Base-by-base conservation (phyloP, 2,113 vertebrate species). In the Plecturocebus donacophilus region DNA sequence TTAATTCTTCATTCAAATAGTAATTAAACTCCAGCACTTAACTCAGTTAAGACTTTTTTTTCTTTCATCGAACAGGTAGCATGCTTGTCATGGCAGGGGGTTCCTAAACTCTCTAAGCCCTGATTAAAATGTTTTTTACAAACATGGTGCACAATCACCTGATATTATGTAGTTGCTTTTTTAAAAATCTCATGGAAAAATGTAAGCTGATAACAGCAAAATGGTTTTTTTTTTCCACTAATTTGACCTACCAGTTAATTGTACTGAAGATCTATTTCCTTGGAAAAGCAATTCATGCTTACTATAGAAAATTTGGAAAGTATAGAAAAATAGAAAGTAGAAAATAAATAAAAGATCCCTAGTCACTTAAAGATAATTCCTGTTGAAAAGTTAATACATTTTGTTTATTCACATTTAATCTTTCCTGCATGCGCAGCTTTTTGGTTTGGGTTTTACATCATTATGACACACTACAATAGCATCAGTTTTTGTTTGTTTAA, bases 1-100 rank as follows among this genome's bases (percentile, higher is more conserved):
- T 97, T 95, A 98, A 92, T 97, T 97, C 94, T 96, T 96, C 89
- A 91, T 81, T 92, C 76, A 97, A 98, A 85, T 9, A 76, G 42
- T 90, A 82, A 98, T 77, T 97, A 94, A 97, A 80, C 56, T 88
- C 30, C 35, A 27, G 82, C 90, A 75, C 76, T 98, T 91, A 93
- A 93, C 71, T 92, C 79, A 30, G 70, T 75, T 93, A 86, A 96
- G 87, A 27, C 68, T 84, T 64, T 83, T 81, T 38, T 82, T 49
- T 7, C 79, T 94, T 58, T 52, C 73, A 87, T 73, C 27, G 70
- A 94, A 73, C 81, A 88, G 77, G 92, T 80, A 95, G 35, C 8
- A 10, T 64, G 85, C 94, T 95, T 97, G 96, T 95, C 91, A 56
- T 12, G 92, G 88, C 94, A 91, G 87, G 88, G 87, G 75, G 77